These are phyloP conservation scores for Synanthedon formicaeformis DNA, from an alignment of 2,888 invertebrate species.

Conservation along the genomic window DNA sequence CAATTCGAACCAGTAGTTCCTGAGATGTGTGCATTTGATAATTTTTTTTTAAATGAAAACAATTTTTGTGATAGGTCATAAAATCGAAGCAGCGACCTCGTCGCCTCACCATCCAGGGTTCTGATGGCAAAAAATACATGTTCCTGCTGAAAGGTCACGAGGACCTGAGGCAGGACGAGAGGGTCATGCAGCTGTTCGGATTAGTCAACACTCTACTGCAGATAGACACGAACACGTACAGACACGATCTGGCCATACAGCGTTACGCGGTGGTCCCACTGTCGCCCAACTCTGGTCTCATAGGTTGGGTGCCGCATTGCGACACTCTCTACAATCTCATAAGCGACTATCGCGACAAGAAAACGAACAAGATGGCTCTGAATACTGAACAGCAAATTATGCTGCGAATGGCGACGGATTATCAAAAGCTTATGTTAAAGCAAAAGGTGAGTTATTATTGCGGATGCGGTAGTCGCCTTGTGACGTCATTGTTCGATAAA, in stretches of 20 bases:
- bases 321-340: constrained; percentile 98
- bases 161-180: constrained; percentile 97
- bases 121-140: constrained; percentile 98
- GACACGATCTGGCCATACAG: constrained; percentile 83
- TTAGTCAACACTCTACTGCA: constrained; percentile 95
- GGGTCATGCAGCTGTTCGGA: constrained; percentile 98
- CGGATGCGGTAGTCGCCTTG: too few species aligned
- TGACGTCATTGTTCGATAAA: too few species aligned
- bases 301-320: constrained; percentile 99
- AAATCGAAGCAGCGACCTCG: constrained; percentile 98
- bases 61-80: constrained; percentile 76
- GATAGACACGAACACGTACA: constrained; percentile 94
- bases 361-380: constrained; percentile 81
- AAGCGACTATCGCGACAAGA: constrained; percentile 96
- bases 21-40: too few species aligned
- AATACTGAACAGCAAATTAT: constrained; percentile 98
- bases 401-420: constrained; percentile 96
- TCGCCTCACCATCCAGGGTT: constrained; percentile 91
- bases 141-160: constrained; percentile 99
- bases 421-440: constrained; percentile 95
- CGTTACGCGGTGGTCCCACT: constrained; percentile 97
- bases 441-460: constrained; percentile 84
- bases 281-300: constrained; percentile 97
- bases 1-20: too few species aligned
- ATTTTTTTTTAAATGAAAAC: too few species aligned